A percentile compares a stretch with the other conserved stretches of the same genome.
Conservation (phyloP, 2,888 invertebrate species). For the Meandrusa payeni region DNA sequence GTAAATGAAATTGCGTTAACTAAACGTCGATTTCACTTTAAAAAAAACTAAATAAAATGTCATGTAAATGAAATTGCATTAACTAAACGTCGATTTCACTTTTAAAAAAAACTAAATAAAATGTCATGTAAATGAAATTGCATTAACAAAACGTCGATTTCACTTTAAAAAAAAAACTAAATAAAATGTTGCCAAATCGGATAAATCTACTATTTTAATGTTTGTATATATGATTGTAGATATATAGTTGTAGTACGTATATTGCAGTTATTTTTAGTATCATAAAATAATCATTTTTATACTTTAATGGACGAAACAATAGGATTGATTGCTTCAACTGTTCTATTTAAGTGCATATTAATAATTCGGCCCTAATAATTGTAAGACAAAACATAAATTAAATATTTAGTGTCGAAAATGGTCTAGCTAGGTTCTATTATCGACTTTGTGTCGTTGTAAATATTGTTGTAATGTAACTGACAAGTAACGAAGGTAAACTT, state of each 20-base stretch:
- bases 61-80: too few species aligned
- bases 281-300: conserved; percentile 45
- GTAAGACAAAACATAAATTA: conserved; percentile 20
- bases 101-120: neutral
- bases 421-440: conserved; percentile 33
- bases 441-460: conserved; percentile 50
- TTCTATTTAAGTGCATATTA: conserved; percentile 34
- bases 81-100: too few species aligned
- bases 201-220: conserved; percentile 57
- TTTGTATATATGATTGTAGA: conserved; percentile 62
- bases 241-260: conserved; percentile 45
- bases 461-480: conserved; percentile 60
- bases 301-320: conserved; percentile 33
- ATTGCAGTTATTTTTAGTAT: conserved; percentile 32
- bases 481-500: conserved; percentile 69
- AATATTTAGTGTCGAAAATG: conserved; percentile 23
- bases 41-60: neutral
- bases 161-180: conserved; percentile 21
- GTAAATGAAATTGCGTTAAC: too few species aligned
- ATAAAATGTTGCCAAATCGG: conserved; percentile 61
- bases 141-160: too few species aligned
- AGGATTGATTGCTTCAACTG: conserved; percentile 30
- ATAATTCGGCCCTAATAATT: conserved; percentile 27
- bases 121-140: neutral
- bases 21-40: too few species aligned